Conservation (phyloP, 1,140 invertebrate species). For the Pollicipes pollicipes region DNA sequence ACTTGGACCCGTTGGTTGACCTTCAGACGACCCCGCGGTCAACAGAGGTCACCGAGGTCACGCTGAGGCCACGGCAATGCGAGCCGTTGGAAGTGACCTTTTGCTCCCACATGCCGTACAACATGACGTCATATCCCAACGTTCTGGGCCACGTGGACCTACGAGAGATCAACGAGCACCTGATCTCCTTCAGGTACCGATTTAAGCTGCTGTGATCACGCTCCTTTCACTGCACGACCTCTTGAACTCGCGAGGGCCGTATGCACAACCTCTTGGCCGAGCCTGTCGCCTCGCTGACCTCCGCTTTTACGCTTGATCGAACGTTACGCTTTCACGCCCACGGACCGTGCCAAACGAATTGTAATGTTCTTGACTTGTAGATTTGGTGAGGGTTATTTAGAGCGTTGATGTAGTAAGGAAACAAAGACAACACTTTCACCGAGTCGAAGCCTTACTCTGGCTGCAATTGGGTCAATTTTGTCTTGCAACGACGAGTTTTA, state of each 20-base stretch:
- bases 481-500: too few species aligned
- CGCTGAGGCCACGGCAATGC: slow-evolving; percentile 28
- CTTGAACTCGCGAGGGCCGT: too few species aligned
- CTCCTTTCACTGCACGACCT: too few species aligned
- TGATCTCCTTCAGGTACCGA: not conserved
- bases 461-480: too few species aligned
- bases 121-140: slow-evolving; percentile 64
- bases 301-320: not conserved
- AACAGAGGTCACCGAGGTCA: not conserved
- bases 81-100: slow-evolving; percentile 42
- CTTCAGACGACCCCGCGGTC: not conserved
- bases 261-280: too few species aligned
- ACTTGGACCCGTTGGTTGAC: not conserved
- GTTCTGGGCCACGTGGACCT: slow-evolving; percentile 43
- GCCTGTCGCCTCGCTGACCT: too few species aligned
- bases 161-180: not conserved
- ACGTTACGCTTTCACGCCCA: not conserved
- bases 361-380: too few species aligned
- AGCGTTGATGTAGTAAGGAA: too few species aligned
- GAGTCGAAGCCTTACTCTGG: too few species aligned
- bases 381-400: too few species aligned
- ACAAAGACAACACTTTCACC: too few species aligned
- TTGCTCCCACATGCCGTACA: slow-evolving; percentile 48
- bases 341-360: not conserved
- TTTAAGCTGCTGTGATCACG: too few species aligned